These are phyloP conservation scores for Cololabis saira DNA, from an alignment of 2,113 vertebrate species.

Conservation along the genomic window DNA sequence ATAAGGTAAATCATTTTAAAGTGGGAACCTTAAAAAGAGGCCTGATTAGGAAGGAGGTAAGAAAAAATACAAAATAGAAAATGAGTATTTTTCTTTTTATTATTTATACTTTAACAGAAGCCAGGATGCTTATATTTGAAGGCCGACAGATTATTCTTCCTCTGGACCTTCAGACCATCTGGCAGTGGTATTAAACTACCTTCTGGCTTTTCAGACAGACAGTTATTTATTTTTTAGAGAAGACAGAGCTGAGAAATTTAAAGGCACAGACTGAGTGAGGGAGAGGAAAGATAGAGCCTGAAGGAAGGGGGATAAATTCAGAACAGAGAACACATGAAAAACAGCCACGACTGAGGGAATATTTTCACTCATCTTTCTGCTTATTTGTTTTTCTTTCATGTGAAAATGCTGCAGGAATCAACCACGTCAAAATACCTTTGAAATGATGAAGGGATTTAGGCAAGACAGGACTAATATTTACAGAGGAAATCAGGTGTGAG, in stretches of 20 bases:
- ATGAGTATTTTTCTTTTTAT: neutral
- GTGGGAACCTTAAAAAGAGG: neutral
- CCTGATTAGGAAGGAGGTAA: neutral
- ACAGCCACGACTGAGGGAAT: no score
- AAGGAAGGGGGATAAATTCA: neutral
- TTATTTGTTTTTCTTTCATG: neutral
- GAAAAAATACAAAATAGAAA: neutral
- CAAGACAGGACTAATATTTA: neutral
- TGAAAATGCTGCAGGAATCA: no score
- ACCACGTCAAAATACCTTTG: no score
- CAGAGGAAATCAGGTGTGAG: neutral
- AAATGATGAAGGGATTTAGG: neutral
- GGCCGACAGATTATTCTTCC: neutral
- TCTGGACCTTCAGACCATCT: slow-evolving; percentile 4
- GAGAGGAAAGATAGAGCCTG: neutral
- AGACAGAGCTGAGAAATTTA: neutral
- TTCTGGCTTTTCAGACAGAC: neutral
- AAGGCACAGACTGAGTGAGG: neutral
- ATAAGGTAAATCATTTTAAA: neutral
- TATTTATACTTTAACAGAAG: neutral
- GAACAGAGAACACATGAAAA: neutral
- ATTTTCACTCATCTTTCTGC: no score
- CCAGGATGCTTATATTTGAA: no score
- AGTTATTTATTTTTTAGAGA: neutral
- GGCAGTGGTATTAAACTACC: neutral